Conservation (phyloP, 2,888 invertebrate genomes). For the Rhorus exstirpatorius region DNA sequence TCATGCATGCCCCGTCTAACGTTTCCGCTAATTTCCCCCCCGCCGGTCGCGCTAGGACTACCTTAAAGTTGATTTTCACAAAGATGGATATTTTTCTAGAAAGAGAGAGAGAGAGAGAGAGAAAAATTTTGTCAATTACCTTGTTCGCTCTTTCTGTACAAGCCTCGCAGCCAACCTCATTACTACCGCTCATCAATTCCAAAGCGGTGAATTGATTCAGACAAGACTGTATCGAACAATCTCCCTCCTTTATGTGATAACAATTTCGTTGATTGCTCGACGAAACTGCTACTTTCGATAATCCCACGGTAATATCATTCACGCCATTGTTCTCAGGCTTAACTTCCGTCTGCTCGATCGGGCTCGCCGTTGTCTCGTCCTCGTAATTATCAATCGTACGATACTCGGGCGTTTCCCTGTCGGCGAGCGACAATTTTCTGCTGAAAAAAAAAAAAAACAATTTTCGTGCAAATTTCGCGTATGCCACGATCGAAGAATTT, state of each 20-base stretch:
- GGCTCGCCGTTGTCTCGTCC: slow-evolving; percentile 47
- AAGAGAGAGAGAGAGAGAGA: too few species aligned
- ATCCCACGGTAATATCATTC: slow-evolving; percentile 73
- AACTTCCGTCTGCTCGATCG: slow-evolving; percentile 37
- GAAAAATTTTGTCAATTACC: too few species aligned
- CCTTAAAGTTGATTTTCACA: too few species aligned
- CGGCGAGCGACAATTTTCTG: slow-evolving; percentile 40
- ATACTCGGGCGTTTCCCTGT: slow-evolving; percentile 36
- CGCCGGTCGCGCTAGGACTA: too few species aligned
- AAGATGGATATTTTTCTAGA: too few species aligned
- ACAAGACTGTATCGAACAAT: slow-evolving; percentile 95
- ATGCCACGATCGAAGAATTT: too few species aligned
- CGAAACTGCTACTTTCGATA: slow-evolving; percentile 75
- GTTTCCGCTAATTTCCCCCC: too few species aligned
- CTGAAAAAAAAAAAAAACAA: not conserved
- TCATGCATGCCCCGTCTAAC: too few species aligned
- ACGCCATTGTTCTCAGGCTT: slow-evolving; percentile 75
- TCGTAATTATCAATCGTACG: slow-evolving; percentile 18
- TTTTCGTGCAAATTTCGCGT: too few species aligned
- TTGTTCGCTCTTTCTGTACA: slow-evolving; percentile 92
- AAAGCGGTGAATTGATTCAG: slow-evolving; percentile 96
- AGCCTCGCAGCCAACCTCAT: slow-evolving; percentile 96
- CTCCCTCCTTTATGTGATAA: slow-evolving; percentile 92
- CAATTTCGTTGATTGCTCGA: slow-evolving; percentile 86
- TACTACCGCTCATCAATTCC: slow-evolving; percentile 96